Conservation (phyloP, 2,888 invertebrate species). For the Pilophorus perplexus region DNA sequence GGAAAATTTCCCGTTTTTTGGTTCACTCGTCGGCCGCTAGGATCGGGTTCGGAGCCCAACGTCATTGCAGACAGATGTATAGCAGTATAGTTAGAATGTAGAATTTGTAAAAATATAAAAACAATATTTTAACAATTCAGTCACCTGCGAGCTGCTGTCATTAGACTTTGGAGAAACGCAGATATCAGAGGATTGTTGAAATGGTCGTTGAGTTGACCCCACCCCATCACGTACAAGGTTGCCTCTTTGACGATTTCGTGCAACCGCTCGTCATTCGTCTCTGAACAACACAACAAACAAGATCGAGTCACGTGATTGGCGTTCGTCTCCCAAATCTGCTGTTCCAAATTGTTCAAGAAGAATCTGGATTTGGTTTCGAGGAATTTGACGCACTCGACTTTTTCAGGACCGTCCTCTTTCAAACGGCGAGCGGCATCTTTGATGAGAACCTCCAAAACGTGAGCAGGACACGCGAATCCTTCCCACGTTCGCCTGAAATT, state of each 20-base stretch:
- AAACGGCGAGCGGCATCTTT: constrained; percentile 5
- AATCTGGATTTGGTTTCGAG: constrained; percentile 7
- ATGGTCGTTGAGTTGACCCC: constrained; percentile 31
- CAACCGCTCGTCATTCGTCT: constrained; percentile 2
- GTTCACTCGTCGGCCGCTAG: no score
- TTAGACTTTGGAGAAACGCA: constrained; percentile 16
- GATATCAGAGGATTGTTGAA: constrained; percentile 15
- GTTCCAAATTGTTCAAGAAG: constrained; percentile 28
- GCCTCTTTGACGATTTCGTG: constrained; percentile 27
- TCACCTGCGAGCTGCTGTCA: constrained; percentile 2
- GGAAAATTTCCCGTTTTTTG: no score
- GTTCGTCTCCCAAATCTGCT: constrained; percentile 28
- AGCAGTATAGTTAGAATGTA: no score
- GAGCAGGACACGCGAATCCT: constrained; percentile 13
- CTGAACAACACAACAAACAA: constrained; percentile 22
- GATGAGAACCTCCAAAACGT: constrained; percentile 9
- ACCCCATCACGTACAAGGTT: constrained; percentile 1
- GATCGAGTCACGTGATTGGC: constrained; percentile 19
- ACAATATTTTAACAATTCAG: no score
- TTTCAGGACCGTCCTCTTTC: background rate
- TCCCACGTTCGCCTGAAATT: constrained; percentile 18
- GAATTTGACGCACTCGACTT: constrained; percentile 19
- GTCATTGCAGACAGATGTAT: no score
- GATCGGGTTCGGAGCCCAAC: no score
- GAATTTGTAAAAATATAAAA: no score